Evolutionary conservation across 2,888 invertebrate genomes (phyloP), one percentile per base, ranked within the genome.

Genomic region (Troglohyphantes excavatus): DNA sequence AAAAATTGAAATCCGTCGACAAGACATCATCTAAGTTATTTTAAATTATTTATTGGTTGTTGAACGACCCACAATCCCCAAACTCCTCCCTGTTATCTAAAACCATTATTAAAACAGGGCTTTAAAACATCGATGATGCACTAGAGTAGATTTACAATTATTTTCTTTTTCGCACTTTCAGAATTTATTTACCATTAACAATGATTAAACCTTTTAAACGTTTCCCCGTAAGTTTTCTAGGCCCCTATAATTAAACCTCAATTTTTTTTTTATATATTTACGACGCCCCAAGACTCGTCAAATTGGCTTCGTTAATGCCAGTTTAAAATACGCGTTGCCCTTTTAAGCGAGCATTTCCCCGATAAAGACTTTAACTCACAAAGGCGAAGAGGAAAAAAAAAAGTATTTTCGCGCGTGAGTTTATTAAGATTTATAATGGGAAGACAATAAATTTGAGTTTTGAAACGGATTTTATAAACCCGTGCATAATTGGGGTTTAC

Each of bases 381-480:
- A 53, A 53, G 39, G 13, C 39, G 13, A 3, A 39, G 39, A 1
- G 0, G 0, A 53, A 53, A 53, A 53, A 53, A 13, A 53, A 53
- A 53, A 53, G n/a, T 17, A 17, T 5, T n/a, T 53, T 53, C n/a
- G 5, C 0, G 53, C 53, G 5, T 53, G 53, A 17, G 53, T 53
- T 53, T 53, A 53, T 53, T 53, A n/a, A 53, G 53, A 53, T 53
- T 53, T 53, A 53, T 53, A n/a, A 53, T n/a, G 53, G n/a, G 33
- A 2, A 53, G 53, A 53, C 53, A 53, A 53, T 53, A 53, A 53
- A 53, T 53, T 2, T 53, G 53, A 5, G 53, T 17, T 39, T 46
- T 53, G 53, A n/a, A 53, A n/a, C 5, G 53, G 53, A 53, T 53
- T 53, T 33, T 3, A n/a, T n/a, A n/a, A n/a, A n/a, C n/a, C n/a